Conservation (phyloP, 2,113 vertebrate genomes). For the Tachysurus vachellii region DNA sequence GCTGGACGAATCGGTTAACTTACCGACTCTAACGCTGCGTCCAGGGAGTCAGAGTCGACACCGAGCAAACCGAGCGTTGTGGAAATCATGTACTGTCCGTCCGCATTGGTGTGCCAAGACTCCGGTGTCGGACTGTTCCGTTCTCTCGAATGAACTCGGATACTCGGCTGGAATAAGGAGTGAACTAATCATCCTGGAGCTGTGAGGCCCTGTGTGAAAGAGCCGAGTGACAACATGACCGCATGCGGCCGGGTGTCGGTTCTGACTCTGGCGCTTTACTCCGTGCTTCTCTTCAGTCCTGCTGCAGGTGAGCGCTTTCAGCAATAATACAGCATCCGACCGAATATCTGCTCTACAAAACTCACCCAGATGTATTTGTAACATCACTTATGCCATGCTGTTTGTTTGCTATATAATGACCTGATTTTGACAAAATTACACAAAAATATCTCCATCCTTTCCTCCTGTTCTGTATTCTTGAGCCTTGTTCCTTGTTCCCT, state of each 20-base stretch:
- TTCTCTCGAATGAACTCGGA: slow-evolving; percentile 49
- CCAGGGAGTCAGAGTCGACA: neutral
- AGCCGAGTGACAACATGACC: slow-evolving; percentile 31
- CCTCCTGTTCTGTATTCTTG: neutral
- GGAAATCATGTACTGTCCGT: slow-evolving; percentile 35
- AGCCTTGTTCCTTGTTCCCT: neutral
- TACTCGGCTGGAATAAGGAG: slow-evolving; percentile 10
- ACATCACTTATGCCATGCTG: no score
- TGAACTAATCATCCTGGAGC: slow-evolving; percentile 4
- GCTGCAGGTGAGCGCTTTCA: slow-evolving; percentile 58
- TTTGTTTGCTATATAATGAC: neutral
- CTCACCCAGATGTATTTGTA: neutral
- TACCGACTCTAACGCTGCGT: neutral
- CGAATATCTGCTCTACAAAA: no score
- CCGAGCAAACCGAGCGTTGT: neutral
- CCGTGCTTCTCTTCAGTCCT: slow-evolving; percentile 54
- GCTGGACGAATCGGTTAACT: slow-evolving; percentile 12
- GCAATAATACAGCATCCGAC: no score
- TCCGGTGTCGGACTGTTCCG: slow-evolving; percentile 29
- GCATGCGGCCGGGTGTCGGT: slow-evolving; percentile 40
- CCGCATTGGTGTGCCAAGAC: neutral
- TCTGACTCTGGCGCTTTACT: slow-evolving; percentile 48
- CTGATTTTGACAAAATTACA: neutral
- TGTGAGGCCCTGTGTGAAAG: slow-evolving; percentile 2
- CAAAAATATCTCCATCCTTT: neutral